Percentiles rank a stretch among this genome's conserved stretches.
phyloP scores from a whole-genome alignment of 1,140 invertebrate species.

The Dufourea novaeangliae region DNA sequence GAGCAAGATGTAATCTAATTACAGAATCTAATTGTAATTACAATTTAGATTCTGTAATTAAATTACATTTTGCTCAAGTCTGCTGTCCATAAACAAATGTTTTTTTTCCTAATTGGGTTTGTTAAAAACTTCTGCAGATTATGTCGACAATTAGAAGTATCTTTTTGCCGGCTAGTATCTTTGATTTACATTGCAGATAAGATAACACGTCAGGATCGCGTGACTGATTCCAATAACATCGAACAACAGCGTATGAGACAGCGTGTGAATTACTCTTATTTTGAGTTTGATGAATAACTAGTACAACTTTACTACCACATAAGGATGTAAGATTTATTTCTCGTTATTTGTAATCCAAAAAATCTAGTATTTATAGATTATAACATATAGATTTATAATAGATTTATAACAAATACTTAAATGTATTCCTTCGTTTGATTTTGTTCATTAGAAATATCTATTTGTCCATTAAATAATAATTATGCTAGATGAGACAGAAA shows the following conservation, averaged over 20 bases:
- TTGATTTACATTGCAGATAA: slow-evolving; percentile 42
- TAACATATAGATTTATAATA: no score
- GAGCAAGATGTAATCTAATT: no score
- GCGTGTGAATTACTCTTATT: slow-evolving; percentile 39
- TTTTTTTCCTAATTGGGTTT: background rate
- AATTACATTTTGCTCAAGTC: no score
- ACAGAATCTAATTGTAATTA: no score
- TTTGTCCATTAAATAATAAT: background rate
- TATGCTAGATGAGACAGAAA: background rate
- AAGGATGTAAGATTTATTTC: background rate
- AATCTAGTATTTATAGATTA: no score
- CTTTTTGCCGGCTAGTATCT: slow-evolving; percentile 51
- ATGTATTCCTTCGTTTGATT: no score
- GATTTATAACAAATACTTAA: no score
- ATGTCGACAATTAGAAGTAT: slow-evolving; percentile 14
- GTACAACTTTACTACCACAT: slow-evolving; percentile 33
- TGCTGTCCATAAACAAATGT: background rate
- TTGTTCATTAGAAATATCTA: background rate
- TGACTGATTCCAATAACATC: slow-evolving; percentile 51
- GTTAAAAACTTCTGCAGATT: background rate
- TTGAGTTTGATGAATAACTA: slow-evolving; percentile 31
- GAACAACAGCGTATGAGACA: slow-evolving; percentile 47
- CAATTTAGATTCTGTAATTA: no score
- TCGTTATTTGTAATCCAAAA: no score
- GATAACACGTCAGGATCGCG: slow-evolving; percentile 48